Conservation (phyloP, 2,113 vertebrate genomes). For the Dasyornis broadbenti region DNA sequence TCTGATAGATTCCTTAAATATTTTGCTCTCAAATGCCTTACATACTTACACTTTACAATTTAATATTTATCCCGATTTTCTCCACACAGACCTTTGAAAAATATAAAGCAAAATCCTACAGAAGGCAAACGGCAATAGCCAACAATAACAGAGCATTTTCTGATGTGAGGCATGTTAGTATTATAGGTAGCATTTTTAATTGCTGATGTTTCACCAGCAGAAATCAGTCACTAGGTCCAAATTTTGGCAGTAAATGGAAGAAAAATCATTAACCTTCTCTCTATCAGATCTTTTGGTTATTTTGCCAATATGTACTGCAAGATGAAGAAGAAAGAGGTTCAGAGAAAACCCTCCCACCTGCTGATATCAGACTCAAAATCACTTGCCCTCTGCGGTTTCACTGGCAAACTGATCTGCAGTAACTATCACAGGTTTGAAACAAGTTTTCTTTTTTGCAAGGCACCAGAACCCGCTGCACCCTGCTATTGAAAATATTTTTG, state of each 20-base stretch:
- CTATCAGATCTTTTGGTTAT: background rate
- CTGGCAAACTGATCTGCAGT: background rate
- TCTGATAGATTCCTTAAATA: background rate
- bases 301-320: background rate
- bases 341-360: background rate
- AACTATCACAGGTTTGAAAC: background rate
- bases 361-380: background rate
- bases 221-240: background rate
- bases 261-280: background rate
- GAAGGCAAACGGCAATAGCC: background rate
- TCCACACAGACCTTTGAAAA: background rate
- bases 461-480: background rate
- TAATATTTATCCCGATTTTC: background rate
- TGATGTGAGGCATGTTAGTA: background rate
- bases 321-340: background rate
- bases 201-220: background rate
- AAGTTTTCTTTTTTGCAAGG: background rate
- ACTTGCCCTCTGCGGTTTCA: background rate
- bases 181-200: background rate
- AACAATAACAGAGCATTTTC: fast-evolving
- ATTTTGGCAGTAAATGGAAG: background rate
- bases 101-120: background rate
- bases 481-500: background rate
- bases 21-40: background rate
- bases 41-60: background rate